Percentiles rank a stretch among this genome's conserved stretches.
phyloP scores from a whole-genome alignment of 2,888 invertebrate genomes.

The Mycalesis mineus region DNA sequence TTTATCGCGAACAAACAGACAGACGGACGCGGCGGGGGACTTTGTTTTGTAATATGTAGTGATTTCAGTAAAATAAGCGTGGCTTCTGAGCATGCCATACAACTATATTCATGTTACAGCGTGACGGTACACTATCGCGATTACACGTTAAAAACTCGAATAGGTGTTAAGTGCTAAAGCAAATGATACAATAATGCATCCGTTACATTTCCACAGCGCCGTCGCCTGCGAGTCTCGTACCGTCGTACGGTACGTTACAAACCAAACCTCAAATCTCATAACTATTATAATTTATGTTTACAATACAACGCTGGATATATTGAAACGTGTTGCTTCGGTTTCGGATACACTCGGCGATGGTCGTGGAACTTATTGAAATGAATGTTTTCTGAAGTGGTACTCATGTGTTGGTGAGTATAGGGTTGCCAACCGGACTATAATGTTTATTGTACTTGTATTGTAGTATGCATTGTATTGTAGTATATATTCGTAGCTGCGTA shows the following conservation, averaged over 20 bases:
- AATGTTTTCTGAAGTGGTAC: conserved; percentile 40
- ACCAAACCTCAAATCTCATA: conserved; percentile 15
- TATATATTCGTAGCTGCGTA: too few species aligned
- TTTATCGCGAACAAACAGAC: too few species aligned
- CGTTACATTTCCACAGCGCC: conserved; percentile 34
- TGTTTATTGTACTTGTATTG: too few species aligned
- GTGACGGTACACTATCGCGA: conserved; percentile 6
- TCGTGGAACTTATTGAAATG: conserved; percentile 42
- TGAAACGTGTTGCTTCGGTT: conserved; percentile 26
- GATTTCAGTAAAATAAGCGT: too few species aligned
- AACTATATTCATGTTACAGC: background rate
- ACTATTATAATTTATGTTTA: conserved; percentile 20
- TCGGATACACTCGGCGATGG: conserved; percentile 43
- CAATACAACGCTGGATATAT: conserved; percentile 28
- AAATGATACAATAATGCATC: conserved; percentile 21
- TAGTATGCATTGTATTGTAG: too few species aligned
- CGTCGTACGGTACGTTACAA: conserved; percentile 39
- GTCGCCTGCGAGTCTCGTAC: conserved; percentile 69
- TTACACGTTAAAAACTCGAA: conserved; percentile 18
- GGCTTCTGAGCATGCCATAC: too few species aligned
- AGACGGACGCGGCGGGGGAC: too few species aligned
- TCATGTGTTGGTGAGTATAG: conserved; percentile 38
- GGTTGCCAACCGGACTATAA: too few species aligned
- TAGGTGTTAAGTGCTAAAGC: conserved; percentile 21
- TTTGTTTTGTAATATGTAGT: too few species aligned